These are phyloP conservation scores for Cactoblastis cactorum DNA, from an alignment of 2,888 invertebrate genomes.

Conservation along the genomic window DNA sequence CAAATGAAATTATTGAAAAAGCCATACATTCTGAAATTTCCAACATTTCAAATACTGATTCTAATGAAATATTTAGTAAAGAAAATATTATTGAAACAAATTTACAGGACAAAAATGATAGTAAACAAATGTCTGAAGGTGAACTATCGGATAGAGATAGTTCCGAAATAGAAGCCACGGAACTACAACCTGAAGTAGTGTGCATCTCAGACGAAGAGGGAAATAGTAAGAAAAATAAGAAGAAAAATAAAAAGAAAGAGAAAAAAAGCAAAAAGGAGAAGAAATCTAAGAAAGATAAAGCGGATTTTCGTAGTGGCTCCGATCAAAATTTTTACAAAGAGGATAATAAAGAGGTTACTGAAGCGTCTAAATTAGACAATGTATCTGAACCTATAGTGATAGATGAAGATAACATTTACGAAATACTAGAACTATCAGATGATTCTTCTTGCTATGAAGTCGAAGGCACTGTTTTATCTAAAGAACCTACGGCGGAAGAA, in stretches of 20 bases:
- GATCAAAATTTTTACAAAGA: slow-evolving; percentile 59
- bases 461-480: slow-evolving; percentile 57
- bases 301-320: slow-evolving; percentile 56
- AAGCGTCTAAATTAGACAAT: no score
- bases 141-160: slow-evolving; percentile 52
- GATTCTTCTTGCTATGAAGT: slow-evolving; percentile 61
- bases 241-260: slow-evolving; percentile 61
- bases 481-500: slow-evolving; percentile 66
- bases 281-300: slow-evolving; percentile 42
- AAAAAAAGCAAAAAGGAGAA: slow-evolving; percentile 60
- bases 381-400: slow-evolving; percentile 13
- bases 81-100: slow-evolving; percentile 8
- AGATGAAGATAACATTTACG: slow-evolving; percentile 42
- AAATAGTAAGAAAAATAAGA: slow-evolving; percentile 33
- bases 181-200: slow-evolving; percentile 67
- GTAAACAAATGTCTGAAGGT: slow-evolving; percentile 27
- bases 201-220: slow-evolving; percentile 72
- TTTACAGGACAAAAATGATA: not conserved
- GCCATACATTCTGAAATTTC: not conserved
- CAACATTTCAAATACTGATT: not conserved
- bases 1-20: not conserved
- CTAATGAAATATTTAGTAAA: not conserved
- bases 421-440: slow-evolving; percentile 62
- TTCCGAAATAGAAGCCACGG: slow-evolving; percentile 55
- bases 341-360: no score